Percentiles rank a stretch among this genome's conserved stretches.
These are phyloP conservation scores for Phenganax stokvisi DNA, from an alignment of 92 coral and sea anemone genomes.

Conservation along the genomic window DNA sequence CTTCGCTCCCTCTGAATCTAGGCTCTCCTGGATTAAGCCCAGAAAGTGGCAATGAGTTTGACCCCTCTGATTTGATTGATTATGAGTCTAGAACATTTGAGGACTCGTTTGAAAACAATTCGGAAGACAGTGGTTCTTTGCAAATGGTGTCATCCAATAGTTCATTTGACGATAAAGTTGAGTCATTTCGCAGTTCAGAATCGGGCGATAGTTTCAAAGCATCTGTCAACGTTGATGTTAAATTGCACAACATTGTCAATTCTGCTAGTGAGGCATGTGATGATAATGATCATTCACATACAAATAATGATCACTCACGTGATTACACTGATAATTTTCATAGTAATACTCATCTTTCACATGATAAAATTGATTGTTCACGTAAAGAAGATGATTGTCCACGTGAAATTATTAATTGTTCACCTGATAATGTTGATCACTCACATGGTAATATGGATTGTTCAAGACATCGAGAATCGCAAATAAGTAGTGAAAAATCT, in stretches of 20 bases:
- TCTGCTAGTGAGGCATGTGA: not conserved
- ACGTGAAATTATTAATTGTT: not conserved
- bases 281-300: not conserved
- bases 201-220: conserved; percentile 1
- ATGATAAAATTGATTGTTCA: no score
- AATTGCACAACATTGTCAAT: not conserved
- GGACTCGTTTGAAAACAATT: not conserved
- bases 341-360: no score
- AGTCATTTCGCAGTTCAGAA: not conserved
- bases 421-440: not conserved
- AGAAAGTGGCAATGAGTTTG: conserved; percentile 1
- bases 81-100: conserved; percentile 16
- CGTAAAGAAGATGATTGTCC: no score
- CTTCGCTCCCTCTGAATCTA: conserved; percentile 13
- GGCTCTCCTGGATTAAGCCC: conserved; percentile 35
- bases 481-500: not conserved
- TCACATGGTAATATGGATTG: not conserved
- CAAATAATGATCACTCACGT: no score
- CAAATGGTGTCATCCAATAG: no score
- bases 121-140: not conserved
- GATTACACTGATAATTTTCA: no score
- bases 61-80: conserved; percentile 13
- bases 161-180: no score
- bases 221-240: not conserved
- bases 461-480: not conserved